phyloP scores from a whole-genome alignment of 2,888 invertebrate species.

The Eupsilia transversa region DNA sequence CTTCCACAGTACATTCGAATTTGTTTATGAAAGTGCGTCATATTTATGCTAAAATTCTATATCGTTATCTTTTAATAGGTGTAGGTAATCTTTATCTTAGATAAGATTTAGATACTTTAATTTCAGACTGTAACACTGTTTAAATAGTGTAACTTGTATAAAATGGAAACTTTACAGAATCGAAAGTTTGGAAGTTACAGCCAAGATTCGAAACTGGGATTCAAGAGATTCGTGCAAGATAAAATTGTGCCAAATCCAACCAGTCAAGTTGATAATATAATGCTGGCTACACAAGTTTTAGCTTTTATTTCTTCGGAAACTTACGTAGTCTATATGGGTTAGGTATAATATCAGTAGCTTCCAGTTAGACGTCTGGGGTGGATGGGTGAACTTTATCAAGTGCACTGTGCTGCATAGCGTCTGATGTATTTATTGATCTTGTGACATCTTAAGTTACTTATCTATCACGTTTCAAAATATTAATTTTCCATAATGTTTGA shows the following conservation, averaged over 20 bases:
- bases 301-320: constrained; percentile 33
- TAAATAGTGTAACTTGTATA: constrained; percentile 20
- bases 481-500: not conserved
- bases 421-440: constrained; percentile 17
- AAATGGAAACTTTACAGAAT: constrained; percentile 9
- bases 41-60: constrained; percentile 34
- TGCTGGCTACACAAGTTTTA: constrained; percentile 28
- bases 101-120: constrained; percentile 35
- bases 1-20: constrained; percentile 14
- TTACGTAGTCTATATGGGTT: constrained; percentile 32
- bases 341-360: not conserved
- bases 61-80: constrained; percentile 42
- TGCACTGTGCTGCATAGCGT: constrained; percentile 23
- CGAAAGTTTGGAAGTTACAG: constrained; percentile 44
- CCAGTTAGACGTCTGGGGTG: constrained; percentile 22
- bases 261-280: constrained; percentile 47
- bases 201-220: constrained; percentile 46
- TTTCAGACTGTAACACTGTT: constrained; percentile 10
- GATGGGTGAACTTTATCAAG: constrained; percentile 18
- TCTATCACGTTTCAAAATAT: constrained; percentile 25
- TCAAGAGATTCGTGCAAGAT: constrained; percentile 52
- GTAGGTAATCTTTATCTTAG: constrained; percentile 22
- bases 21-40: constrained; percentile 34
- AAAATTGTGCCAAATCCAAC: constrained; percentile 49
- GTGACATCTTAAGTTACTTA: constrained; percentile 7